Conservation (phyloP, 2,113 vertebrate species). For the Rafetus swinhoei region DNA sequence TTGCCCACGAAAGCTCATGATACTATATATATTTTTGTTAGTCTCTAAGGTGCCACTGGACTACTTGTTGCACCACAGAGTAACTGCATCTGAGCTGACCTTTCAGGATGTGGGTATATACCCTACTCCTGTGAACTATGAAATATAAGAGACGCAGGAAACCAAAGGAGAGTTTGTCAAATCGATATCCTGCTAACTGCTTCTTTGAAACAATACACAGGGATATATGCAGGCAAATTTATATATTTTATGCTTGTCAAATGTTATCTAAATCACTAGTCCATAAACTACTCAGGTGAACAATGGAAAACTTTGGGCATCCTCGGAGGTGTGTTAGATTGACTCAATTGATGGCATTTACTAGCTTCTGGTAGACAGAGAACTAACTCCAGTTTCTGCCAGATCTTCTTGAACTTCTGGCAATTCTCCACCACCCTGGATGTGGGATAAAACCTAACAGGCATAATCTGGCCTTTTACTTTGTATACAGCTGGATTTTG, state of each 20-base stretch:
- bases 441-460: neutral
- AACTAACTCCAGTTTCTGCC: neutral
- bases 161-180: neutral
- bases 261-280: neutral
- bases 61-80: neutral
- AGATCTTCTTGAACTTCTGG: neutral
- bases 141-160: neutral
- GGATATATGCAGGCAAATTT: neutral
- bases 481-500: neutral
- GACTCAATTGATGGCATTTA: neutral
- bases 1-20: too few relatives aligned
- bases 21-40: too few relatives aligned
- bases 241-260: neutral
- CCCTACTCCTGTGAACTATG: neutral
- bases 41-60: too few relatives aligned
- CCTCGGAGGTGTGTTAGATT: neutral
- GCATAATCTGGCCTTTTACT: neutral
- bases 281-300: neutral
- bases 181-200: neutral
- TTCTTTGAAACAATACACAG: neutral
- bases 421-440: neutral
- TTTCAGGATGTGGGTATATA: neutral
- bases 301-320: neutral
- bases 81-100: neutral
- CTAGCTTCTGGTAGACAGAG: neutral